These are phyloP conservation scores for Lampris incognitus DNA, from an alignment of 2,113 vertebrate species.

Conservation along the genomic window DNA sequence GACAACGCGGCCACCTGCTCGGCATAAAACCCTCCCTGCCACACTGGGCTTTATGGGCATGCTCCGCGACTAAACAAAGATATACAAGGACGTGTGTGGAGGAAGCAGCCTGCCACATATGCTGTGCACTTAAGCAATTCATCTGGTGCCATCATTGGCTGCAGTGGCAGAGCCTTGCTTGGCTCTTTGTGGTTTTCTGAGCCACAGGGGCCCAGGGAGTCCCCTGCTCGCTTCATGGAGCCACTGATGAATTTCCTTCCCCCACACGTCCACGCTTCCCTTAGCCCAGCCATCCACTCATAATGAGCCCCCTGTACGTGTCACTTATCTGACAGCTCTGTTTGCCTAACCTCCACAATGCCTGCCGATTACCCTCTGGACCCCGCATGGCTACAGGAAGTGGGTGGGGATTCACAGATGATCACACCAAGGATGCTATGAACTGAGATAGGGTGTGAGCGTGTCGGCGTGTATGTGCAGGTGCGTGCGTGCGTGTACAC, in stretches of 20 bases:
- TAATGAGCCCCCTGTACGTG: constrained; percentile 46
- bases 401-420: constrained; percentile 60
- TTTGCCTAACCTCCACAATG: constrained; percentile 72
- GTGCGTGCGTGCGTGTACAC: constrained; percentile 24
- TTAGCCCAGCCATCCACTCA: constrained; percentile 47
- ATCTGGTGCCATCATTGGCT: constrained; percentile 54
- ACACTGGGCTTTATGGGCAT: constrained; percentile 70
- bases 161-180: constrained; percentile 31
- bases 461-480: background rate
- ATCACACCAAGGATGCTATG: constrained; percentile 55
- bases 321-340: constrained; percentile 75
- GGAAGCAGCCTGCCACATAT: constrained; percentile 64
- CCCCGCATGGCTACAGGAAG: constrained; percentile 27
- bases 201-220: constrained; percentile 49
- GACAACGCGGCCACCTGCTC: constrained; percentile 81
- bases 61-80: constrained; percentile 69
- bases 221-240: constrained; percentile 54
- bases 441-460: constrained; percentile 22
- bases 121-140: constrained; percentile 68
- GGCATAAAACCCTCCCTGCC: constrained; percentile 64
- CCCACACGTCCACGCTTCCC: constrained; percentile 48
- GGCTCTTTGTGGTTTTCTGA: constrained; percentile 41
- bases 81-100: constrained; percentile 58
- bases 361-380: constrained; percentile 61
- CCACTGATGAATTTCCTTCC: constrained; percentile 66